Conservation (phyloP, 1,140 invertebrate genomes). For the Drosophila repletoides region DNA sequence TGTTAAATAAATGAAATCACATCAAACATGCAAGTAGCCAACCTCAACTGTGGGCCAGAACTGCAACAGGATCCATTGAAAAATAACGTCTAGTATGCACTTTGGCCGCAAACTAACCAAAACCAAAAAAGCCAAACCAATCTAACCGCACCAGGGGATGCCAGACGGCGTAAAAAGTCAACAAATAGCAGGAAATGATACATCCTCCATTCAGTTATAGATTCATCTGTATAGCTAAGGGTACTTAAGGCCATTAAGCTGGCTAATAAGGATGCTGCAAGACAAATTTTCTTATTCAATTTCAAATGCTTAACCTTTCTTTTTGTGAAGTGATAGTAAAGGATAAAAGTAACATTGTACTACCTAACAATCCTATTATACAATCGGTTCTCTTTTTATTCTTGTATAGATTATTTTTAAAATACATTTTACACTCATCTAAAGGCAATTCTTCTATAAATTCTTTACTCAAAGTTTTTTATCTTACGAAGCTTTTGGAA, state of each 20-base stretch:
- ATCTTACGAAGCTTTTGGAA: too few relatives aligned
- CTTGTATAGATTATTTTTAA: too few relatives aligned
- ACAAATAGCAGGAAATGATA: constrained; percentile 30
- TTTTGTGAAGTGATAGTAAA: too few relatives aligned
- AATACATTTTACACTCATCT: too few relatives aligned
- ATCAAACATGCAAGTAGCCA: constrained; percentile 27
- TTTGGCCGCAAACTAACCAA: constrained; percentile 53
- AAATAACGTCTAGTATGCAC: constrained; percentile 32
- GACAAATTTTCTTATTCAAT: too few relatives aligned
- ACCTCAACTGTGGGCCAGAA: constrained; percentile 42
- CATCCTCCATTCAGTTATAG: not conserved
- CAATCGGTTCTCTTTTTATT: too few relatives aligned
- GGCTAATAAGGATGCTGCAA: too few relatives aligned
- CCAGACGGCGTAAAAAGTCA: constrained; percentile 34
- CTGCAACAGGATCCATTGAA: constrained; percentile 3
- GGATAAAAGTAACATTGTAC: too few relatives aligned
- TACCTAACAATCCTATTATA: too few relatives aligned
- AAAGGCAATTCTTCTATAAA: too few relatives aligned
- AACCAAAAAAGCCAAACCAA: constrained; percentile 35
- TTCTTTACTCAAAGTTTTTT: too few relatives aligned
- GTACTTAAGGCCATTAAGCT: not conserved
- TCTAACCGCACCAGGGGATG: constrained; percentile 1
- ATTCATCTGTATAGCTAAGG: not conserved
- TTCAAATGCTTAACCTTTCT: too few relatives aligned
- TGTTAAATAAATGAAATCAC: constrained; percentile 37